Conservation (phyloP, 2,888 invertebrate species). For the Therioaphis trifolii region DNA sequence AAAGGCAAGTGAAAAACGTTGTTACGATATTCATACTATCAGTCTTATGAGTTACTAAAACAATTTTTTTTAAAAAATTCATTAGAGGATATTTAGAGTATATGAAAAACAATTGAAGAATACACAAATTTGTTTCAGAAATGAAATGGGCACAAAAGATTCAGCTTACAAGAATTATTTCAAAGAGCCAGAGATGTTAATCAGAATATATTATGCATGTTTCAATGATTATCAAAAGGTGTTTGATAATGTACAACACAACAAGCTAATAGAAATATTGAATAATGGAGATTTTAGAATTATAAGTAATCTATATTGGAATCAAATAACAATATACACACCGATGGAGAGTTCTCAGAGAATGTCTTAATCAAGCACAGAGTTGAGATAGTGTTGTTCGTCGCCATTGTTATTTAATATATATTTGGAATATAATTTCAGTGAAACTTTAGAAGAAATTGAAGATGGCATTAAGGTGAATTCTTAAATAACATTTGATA, state of each 20-base stretch:
- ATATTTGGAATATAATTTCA: constrained; percentile 63
- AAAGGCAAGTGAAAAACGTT: too few species aligned
- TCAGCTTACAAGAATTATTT: constrained; percentile 52
- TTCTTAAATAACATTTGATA: constrained; percentile 63
- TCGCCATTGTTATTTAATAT: constrained; percentile 63
- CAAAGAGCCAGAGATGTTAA: constrained; percentile 56
- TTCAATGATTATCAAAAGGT: constrained; percentile 65
- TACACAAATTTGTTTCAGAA: constrained; percentile 65
- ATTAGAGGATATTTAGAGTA: constrained; percentile 40
- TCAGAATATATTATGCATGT: constrained; percentile 50
- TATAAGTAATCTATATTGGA: constrained; percentile 61
- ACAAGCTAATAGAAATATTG: constrained; percentile 64
- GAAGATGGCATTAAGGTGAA: constrained; percentile 58
- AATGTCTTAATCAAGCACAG: constrained; percentile 49
- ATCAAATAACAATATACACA: constrained; percentile 47
- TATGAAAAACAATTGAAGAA: constrained; percentile 64
- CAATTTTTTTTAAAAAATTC: constrained; percentile 56
- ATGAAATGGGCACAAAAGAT: constrained; percentile 61
- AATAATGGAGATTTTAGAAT: too few species aligned
- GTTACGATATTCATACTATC: too few species aligned
- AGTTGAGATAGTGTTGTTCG: constrained; percentile 63
- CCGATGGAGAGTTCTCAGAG: constrained; percentile 38
- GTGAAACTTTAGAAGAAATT: too few species aligned
- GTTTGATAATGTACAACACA: constrained; percentile 64
- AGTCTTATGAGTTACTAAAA: constrained; percentile 56